Percentiles rank a stretch among this genome's conserved stretches.
Evolutionary conservation across 37 sponge, comb jelly and placozoan species (phyloP).

Genomic region (Sycon ciliatum): DNA sequence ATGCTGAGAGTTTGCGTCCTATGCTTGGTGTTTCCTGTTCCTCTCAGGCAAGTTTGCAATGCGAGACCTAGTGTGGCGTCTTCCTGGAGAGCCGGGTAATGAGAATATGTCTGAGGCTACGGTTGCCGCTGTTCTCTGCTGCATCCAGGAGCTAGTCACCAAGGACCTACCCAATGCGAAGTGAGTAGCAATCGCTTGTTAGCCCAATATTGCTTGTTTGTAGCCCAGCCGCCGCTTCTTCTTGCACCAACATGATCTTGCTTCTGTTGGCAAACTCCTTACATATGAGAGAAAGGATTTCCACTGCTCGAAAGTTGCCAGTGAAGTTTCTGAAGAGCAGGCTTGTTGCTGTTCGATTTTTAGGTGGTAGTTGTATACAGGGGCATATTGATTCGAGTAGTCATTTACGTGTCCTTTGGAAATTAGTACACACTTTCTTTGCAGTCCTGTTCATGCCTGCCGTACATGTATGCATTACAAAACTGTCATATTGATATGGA

Average conservation of each 20-base stretch:
- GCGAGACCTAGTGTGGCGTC: slow-evolving; percentile 40
- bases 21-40: not conserved
- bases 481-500: not conserved
- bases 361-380: not conserved
- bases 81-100: slow-evolving; percentile 58
- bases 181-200: slow-evolving; percentile 22
- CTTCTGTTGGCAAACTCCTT: too few species aligned
- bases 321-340: too few species aligned
- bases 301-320: too few species aligned
- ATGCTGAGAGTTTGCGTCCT: not conserved
- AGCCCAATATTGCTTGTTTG: too few species aligned
- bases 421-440: too few species aligned
- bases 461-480: not conserved
- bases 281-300: too few species aligned
- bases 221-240: too few species aligned
- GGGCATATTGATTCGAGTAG: not conserved
- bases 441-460: not conserved
- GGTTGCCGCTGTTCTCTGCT: slow-evolving; percentile 55
- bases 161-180: slow-evolving; percentile 54
- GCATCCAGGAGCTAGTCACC: slow-evolving; percentile 54
- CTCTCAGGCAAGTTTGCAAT: slow-evolving; percentile 49
- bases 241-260: too few species aligned
- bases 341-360: too few species aligned
- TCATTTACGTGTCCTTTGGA: not conserved
- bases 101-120: slow-evolving; percentile 69